Evolutionary conservation across 2,113 vertebrate species (phyloP).

Genomic region (Paraplagusia blochii): DNA sequence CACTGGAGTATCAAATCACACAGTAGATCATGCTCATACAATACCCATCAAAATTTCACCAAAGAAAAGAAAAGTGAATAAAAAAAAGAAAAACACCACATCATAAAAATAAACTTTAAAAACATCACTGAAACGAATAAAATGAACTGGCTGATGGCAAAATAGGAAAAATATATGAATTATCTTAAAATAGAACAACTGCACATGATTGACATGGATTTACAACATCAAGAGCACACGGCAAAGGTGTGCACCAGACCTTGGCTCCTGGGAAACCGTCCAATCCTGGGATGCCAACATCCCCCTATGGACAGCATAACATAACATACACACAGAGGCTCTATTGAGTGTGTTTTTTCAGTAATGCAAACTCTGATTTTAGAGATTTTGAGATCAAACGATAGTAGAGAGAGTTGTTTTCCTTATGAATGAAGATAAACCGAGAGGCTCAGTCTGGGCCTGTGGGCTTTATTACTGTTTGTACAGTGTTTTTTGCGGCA

Average conservation of each 20-base stretch:
- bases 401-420: constrained; percentile 10
- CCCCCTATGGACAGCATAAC: constrained; percentile 81
- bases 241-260: constrained; percentile 75
- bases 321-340: constrained; percentile 62
- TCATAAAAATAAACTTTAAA: background rate
- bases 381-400: constrained; percentile 10
- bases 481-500: too few relatives aligned
- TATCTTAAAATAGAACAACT: background rate
- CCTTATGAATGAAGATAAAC: constrained; percentile 16
- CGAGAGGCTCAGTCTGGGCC: too few relatives aligned
- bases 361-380: constrained; percentile 17
- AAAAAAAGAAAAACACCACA: background rate
- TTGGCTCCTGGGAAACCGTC: constrained; percentile 85
- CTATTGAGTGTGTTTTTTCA: constrained; percentile 31
- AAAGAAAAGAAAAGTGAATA: background rate
- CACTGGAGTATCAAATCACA: background rate
- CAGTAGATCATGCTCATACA: background rate
- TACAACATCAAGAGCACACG: constrained; percentile 34
- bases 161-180: constrained; percentile 2
- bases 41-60: background rate
- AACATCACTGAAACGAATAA: background rate
- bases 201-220: constrained; percentile 12
- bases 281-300: constrained; percentile 85
- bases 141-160: background rate
- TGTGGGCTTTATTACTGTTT: too few relatives aligned